These are phyloP conservation scores for Tigriopus californicus DNA, from an alignment of 2,888 invertebrate genomes.

Conservation along the genomic window DNA sequence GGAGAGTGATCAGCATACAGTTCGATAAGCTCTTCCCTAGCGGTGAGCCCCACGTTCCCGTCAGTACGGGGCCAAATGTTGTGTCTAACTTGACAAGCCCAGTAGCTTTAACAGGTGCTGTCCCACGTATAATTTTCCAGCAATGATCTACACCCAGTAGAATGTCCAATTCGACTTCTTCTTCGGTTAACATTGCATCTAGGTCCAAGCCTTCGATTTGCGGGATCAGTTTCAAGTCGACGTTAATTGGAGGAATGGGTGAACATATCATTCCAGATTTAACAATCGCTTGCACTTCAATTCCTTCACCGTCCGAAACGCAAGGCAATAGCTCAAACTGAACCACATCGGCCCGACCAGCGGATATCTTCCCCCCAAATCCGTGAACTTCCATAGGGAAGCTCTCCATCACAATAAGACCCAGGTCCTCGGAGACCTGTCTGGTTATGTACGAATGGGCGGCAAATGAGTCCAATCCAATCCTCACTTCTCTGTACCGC, in stretches of 20 bases:
- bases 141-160: background rate
- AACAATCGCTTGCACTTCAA: background rate
- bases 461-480: too few relatives aligned
- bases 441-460: too few relatives aligned
- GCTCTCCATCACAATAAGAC: too few relatives aligned
- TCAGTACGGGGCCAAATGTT: background rate
- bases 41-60: background rate
- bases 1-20: too few relatives aligned
- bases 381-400: background rate
- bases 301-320: background rate
- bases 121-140: too few relatives aligned
- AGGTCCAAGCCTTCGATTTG: background rate
- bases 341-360: background rate
- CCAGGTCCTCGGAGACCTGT: too few relatives aligned
- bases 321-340: background rate
- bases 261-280: background rate
- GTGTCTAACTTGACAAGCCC: background rate
- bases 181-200: too few relatives aligned
- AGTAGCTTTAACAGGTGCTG: background rate
- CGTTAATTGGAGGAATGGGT: background rate
- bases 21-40: too few relatives aligned
- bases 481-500: too few relatives aligned
- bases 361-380: background rate
- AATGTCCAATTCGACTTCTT: background rate
- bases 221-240: background rate